Base-by-base conservation (phyloP, 1,140 invertebrate genomes). In the Vollenhovia emeryi region DNA sequence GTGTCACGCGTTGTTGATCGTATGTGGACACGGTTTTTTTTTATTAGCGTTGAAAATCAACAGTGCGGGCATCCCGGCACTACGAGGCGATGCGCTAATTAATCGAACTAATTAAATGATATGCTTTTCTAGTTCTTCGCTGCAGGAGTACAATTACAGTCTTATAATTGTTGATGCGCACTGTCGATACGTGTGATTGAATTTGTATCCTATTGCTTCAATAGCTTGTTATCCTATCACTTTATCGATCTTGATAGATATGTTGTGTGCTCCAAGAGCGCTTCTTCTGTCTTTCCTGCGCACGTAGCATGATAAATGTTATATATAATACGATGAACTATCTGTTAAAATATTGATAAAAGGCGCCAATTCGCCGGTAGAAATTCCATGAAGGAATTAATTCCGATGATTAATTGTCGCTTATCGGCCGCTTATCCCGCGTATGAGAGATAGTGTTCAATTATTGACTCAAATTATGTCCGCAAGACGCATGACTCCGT, bases 141-240 rank as follows among this genome's bases (percentile, higher is more conserved):
- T 68, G 6, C 15, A n/a, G 21, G 36, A 69, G 0, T 57, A 36
- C 52, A 27, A 43, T 71, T 59, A 21, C 50, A 27, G 43, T 33
- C 50, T 43, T 30, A n/a, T 62, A 66, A 50, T 66, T 66, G 30
- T 66, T 66, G 59, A 71, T 30, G 15, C 24, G 4, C 21, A 30
- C 8, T 50, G 21, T 6, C 7, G 59, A 48, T 64, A 21, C 13
- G 40, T 57, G 13, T 21, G 36, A 57, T 57, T 48, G 52, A 57
- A 52, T 15, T 82, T 71, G 13, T 66, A 57, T 71, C 21, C n/a
- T 24, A 69, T 80, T 80, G 78, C 36, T 82, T 71, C 50, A 57
- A 82, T 73, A 18, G 52, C 36, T 73, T 80, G 40, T 80, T 73
- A 33, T 79, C 30, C 2, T 79, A 79, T 40, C 45, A 79, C 24